Evolutionary conservation across 2,113 vertebrate species (phyloP).

Genomic region (Aplodontia rufa): DNA sequence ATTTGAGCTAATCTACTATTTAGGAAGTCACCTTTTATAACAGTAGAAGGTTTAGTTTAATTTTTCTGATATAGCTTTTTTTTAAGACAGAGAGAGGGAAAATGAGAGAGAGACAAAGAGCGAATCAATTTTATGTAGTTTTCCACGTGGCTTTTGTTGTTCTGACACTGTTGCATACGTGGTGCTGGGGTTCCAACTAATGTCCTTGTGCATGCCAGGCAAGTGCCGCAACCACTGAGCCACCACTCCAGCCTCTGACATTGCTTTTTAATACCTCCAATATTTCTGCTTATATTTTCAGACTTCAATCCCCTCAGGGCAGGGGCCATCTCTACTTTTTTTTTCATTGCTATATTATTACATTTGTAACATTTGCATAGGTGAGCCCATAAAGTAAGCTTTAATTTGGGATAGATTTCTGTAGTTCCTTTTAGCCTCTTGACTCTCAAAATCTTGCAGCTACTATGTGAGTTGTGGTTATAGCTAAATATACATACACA

Average conservation of each 20-base stretch:
- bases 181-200: too few relatives aligned
- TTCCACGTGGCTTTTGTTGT: too few relatives aligned
- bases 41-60: background rate
- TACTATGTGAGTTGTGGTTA: background rate
- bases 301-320: background rate
- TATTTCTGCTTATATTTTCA: conserved; percentile 20
- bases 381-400: background rate
- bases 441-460: background rate
- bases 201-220: too few relatives aligned
- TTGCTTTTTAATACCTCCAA: conserved; percentile 17
- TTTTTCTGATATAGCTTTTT: conserved; percentile 35
- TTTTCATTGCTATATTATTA: background rate
- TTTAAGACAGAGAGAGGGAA: too few relatives aligned
- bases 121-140: too few relatives aligned
- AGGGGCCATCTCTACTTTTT: background rate
- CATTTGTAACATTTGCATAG: background rate
- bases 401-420: conserved; percentile 37
- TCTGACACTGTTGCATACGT: too few relatives aligned
- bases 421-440: conserved; percentile 19
- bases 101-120: too few relatives aligned
- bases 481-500: background rate
- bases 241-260: too few relatives aligned
- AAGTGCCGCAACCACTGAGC: too few relatives aligned
- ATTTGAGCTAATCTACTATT: background rate
- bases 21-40: background rate